These are phyloP conservation scores for Aphaenogaster floridana DNA, from an alignment of 1,140 invertebrate genomes.

Conservation along the genomic window DNA sequence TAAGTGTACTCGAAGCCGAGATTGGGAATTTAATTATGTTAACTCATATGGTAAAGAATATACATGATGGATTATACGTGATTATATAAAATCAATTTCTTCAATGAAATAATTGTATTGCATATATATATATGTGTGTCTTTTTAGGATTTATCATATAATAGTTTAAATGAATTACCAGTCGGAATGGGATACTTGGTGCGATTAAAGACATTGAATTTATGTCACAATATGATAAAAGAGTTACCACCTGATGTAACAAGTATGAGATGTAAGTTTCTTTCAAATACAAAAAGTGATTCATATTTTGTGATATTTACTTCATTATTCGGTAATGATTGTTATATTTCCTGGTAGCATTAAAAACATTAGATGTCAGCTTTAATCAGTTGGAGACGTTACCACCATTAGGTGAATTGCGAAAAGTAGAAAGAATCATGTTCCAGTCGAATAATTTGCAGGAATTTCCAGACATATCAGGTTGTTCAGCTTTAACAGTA, in stretches of 20 bases:
- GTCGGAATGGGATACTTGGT: slow-evolving; percentile 88
- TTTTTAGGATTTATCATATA: slow-evolving; percentile 89
- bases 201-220: slow-evolving; percentile 87
- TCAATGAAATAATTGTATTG: slow-evolving; percentile 16
- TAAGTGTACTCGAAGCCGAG: slow-evolving; percentile 88
- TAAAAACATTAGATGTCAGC: slow-evolving; percentile 88
- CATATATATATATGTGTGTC: neutral
- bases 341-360: slow-evolving; percentile 80
- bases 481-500: slow-evolving; percentile 91
- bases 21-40: slow-evolving; percentile 92
- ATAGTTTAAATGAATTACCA: slow-evolving; percentile 88
- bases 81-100: neutral
- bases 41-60: slow-evolving; percentile 88
- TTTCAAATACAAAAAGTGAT: slow-evolving; percentile 27
- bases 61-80: neutral
- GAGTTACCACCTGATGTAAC: slow-evolving; percentile 88
- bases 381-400: slow-evolving; percentile 89
- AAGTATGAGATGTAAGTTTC: slow-evolving; percentile 86
- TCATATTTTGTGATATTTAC: slow-evolving; percentile 24
- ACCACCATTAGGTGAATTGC: slow-evolving; percentile 93
- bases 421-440: slow-evolving; percentile 93
- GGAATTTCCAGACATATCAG: slow-evolving; percentile 90
- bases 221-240: slow-evolving; percentile 88
- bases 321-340: slow-evolving; percentile 16
- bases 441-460: slow-evolving; percentile 92